Evolutionary conservation across 2,797 vertebrate species (phyloP).

Genomic region (Geotrypetes seraphini): DNA sequence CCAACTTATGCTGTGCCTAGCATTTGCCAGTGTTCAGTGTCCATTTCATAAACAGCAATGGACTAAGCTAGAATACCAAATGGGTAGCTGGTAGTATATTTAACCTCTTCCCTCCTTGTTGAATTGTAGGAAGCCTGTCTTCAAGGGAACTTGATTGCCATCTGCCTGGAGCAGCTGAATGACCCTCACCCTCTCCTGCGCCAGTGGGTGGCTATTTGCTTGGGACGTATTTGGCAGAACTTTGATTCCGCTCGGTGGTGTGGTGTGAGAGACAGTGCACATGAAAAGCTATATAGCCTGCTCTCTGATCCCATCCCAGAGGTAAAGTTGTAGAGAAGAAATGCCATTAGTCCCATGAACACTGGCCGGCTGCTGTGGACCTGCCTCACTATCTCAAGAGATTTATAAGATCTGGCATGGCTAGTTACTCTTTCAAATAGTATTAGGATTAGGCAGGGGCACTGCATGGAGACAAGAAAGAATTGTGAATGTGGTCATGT

Average conservation of each 20-base stretch:
- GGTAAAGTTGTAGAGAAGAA: constrained; percentile 61
- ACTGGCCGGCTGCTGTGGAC: too few species aligned
- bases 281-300: constrained; percentile 93
- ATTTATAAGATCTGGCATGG: neutral
- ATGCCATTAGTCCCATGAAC: rapidly evolving
- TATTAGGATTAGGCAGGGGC: too few species aligned
- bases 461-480: too few species aligned
- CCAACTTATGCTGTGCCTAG: too few species aligned
- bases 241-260: constrained; percentile 95
- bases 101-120: neutral
- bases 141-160: constrained; percentile 91
- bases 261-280: constrained; percentile 89
- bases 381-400: neutral
- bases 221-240: constrained; percentile 96
- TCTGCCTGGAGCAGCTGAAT: constrained; percentile 91
- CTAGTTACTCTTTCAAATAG: too few species aligned
- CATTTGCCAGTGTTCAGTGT: too few species aligned
- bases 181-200: constrained; percentile 90
- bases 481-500: too few species aligned
- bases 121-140: constrained; percentile 83
- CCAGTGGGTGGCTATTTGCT: constrained; percentile 95
- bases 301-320: constrained; percentile 90
- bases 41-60: too few species aligned
- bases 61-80: too few species aligned
- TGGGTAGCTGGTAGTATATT: too few species aligned